Conservation (phyloP, 2,888 invertebrate species). For the Drosophila bunnanda region DNA sequence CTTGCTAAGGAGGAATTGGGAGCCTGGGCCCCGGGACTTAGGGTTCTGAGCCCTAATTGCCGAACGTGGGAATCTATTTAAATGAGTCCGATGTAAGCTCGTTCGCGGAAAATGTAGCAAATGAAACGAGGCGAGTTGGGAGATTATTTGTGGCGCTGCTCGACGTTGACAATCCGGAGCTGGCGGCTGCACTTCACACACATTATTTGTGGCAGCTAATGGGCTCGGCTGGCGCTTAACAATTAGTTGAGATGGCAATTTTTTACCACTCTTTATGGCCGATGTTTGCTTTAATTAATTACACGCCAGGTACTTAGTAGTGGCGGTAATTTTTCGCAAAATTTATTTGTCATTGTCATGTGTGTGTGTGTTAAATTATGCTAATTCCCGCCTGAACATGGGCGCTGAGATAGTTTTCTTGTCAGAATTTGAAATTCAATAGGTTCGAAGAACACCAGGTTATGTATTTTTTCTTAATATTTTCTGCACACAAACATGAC, state of each 20-base stretch:
- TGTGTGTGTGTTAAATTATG: conserved; percentile 65
- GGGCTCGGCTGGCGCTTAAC: conserved; percentile 70
- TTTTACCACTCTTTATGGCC: conserved; percentile 48
- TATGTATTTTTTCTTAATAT: conserved; percentile 13
- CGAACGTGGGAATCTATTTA: conserved; percentile 76
- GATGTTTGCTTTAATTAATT: conserved; percentile 72
- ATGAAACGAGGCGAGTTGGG: conserved; percentile 21
- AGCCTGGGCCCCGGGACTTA: conserved; percentile 24
- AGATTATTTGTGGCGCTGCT: conserved; percentile 29
- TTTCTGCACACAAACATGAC: conserved; percentile 11
- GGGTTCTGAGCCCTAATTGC: conserved; percentile 69
- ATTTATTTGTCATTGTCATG: conserved; percentile 76
- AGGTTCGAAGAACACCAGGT: conserved; percentile 22
- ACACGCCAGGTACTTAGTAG: conserved; percentile 60
- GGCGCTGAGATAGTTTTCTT: conserved; percentile 62
- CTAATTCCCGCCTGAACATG: conserved; percentile 69
- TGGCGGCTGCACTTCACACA: conserved; percentile 52
- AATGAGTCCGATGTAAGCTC: conserved; percentile 62
- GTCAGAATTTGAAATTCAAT: conserved; percentile 65
- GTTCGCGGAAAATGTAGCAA: conserved; percentile 48
- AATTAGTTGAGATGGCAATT: conserved; percentile 66
- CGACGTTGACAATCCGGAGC: conserved; percentile 44
- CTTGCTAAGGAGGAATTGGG: neutral
- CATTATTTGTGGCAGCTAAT: conserved; percentile 55
- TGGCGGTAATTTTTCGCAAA: conserved; percentile 63